These are phyloP conservation scores for Arizona elegans DNA, from an alignment of 2,113 vertebrate genomes.

Conservation along the genomic window DNA sequence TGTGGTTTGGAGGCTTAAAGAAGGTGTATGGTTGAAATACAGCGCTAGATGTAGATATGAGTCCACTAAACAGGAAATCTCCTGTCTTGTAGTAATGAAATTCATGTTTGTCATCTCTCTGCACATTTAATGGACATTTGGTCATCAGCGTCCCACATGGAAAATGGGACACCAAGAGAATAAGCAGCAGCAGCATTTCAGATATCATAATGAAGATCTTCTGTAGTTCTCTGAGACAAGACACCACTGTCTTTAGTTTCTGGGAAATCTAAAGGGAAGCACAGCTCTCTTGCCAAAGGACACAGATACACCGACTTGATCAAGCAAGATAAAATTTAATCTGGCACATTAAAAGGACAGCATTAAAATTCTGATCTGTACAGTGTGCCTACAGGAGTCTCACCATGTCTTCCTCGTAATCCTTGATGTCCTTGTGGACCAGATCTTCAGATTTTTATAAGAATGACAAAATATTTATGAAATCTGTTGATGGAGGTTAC, in stretches of 20 bases:
- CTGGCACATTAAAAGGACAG: not conserved
- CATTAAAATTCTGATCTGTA: not conserved
- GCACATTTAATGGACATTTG: not conserved
- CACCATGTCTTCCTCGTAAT: not conserved
- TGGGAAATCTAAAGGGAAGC: not conserved
- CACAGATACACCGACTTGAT: not conserved
- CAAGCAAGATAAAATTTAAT: not conserved
- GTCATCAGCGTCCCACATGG: not conserved
- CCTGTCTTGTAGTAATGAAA: not conserved
- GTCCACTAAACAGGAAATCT: not conserved
- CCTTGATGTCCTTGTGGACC: not conserved
- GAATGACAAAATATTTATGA: not conserved
- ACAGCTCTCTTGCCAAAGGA: not conserved
- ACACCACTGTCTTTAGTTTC: not conserved
- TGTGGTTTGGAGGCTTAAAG: not conserved
- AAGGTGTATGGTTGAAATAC: accelerated
- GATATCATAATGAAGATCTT: not conserved
- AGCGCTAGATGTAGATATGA: not conserved
- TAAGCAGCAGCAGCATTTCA: not conserved
- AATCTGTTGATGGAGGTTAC: not conserved
- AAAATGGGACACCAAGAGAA: not conserved
- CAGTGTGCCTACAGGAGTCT: not conserved
- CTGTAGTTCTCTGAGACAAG: not conserved
- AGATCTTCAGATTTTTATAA: not conserved
- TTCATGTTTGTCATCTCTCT: accelerated